These are phyloP conservation scores for Sitta carolinensis DNA, from an alignment of 2,797 vertebrate species.

Conservation along the genomic window DNA sequence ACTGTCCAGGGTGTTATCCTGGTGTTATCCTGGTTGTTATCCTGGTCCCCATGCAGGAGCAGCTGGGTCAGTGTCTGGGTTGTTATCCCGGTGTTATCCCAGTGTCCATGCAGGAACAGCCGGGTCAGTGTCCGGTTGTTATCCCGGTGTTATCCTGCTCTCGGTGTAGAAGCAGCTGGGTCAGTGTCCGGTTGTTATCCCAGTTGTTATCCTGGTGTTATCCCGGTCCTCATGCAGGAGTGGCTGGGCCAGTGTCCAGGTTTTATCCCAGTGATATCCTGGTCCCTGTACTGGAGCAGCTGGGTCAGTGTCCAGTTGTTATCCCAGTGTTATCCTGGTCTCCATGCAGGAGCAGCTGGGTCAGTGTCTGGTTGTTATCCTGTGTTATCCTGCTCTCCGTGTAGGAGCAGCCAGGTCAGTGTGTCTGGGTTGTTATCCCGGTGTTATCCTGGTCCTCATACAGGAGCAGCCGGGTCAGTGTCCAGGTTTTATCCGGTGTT, in stretches of 20 bases:
- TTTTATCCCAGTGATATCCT: neutral
- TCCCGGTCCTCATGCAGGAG: rapidly evolving
- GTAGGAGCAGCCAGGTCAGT: rapidly evolving
- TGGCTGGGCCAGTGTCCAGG: rapidly evolving
- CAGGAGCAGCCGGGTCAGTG: neutral
- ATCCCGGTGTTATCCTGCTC: neutral
- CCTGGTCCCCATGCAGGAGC: rapidly evolving
- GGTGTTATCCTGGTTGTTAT: neutral
- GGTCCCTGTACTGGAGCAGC: rapidly evolving
- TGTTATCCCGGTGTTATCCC: neutral
- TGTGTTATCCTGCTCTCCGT: rapidly evolving
- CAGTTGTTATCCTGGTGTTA: neutral
- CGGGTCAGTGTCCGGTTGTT: neutral
- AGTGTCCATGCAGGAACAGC: no score
- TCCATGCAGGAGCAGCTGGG: rapidly evolving
- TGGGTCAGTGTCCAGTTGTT: rapidly evolving
- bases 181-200: neutral
- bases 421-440: neutral
- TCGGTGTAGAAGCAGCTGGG: rapidly evolving
- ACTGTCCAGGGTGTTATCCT: rapidly evolving
- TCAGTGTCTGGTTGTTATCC: neutral
- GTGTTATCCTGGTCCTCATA: no score
- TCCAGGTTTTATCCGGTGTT: neutral
- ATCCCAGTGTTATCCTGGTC: neutral
- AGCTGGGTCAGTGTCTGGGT: rapidly evolving